Evolutionary conservation across 37 sponge, comb jelly and placozoan species (phyloP).

Genomic region (Sycon ciliatum): DNA sequence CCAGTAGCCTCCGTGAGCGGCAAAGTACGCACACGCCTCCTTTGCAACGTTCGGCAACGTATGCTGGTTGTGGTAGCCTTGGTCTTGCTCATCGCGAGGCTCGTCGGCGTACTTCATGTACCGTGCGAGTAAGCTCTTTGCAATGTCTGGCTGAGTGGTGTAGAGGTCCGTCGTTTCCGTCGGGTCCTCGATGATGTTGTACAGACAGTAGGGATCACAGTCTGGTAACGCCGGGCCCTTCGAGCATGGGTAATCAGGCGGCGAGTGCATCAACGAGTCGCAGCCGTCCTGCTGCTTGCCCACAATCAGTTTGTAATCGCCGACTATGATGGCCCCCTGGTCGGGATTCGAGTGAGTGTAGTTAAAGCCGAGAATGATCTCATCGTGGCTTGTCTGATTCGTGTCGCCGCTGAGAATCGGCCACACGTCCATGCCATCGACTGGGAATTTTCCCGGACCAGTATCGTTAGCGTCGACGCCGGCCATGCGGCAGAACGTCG

Average conservation of each 20-base stretch:
- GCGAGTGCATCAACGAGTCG: conserved; percentile 16
- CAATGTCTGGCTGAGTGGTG: conserved; percentile 14
- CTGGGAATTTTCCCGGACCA: conserved; percentile 27
- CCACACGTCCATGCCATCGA: conserved; percentile 43
- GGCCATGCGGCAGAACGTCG: conserved; percentile 28
- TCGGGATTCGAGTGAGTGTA: neutral
- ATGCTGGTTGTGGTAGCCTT: neutral
- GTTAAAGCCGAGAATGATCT: conserved; percentile 29
- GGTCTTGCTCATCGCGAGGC: conserved; percentile 2
- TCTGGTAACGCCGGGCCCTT: neutral
- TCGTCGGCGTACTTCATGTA: conserved; percentile 12
- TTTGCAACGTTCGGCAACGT: neutral
- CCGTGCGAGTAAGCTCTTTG: conserved; percentile 20
- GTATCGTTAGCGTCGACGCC: conserved; percentile 24
- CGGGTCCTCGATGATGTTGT: conserved; percentile 22
- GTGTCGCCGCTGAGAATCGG: conserved; percentile 22
- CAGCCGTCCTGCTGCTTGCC: too few species aligned
- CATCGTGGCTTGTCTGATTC: neutral
- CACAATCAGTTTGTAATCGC: conserved; percentile 26
- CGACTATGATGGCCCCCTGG: conserved; percentile 30
- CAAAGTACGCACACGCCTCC: conserved; percentile 15
- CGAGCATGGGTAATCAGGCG: conserved; percentile 11
- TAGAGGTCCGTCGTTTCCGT: conserved; percentile 15
- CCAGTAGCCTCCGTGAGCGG: conserved; percentile 17
- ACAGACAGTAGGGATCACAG: conserved; percentile 23